These are phyloP conservation scores for Limosa lapponica DNA, from an alignment of 2,797 vertebrate genomes.

Conservation along the genomic window DNA sequence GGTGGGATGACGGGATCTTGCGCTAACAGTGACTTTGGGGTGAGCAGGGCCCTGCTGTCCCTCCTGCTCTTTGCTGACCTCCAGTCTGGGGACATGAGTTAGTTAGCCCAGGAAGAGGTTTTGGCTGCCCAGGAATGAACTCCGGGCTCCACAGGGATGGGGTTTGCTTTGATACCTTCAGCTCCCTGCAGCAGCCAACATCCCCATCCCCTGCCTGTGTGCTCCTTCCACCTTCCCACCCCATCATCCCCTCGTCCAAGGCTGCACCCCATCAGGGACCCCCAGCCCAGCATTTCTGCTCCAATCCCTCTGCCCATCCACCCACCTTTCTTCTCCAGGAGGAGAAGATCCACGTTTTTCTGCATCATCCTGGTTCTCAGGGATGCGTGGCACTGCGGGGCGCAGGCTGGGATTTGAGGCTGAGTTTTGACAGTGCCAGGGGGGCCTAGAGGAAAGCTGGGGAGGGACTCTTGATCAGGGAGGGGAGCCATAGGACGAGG, in stretches of 20 bases:
- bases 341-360: background rate
- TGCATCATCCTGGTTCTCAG: background rate
- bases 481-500: background rate
- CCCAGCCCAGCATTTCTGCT: background rate
- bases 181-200: background rate
- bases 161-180: background rate
- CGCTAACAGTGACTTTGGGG: background rate
- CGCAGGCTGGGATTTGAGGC: accelerated
- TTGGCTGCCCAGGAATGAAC: background rate
- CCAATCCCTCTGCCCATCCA: background rate
- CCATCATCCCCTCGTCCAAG: background rate
- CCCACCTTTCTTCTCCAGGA: background rate
- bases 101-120: background rate
- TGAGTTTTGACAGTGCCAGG: background rate
- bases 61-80: background rate
- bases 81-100: background rate
- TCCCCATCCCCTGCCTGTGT: background rate
- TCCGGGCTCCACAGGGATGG: background rate
- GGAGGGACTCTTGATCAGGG: background rate
- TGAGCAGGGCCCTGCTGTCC: background rate
- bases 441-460: background rate
- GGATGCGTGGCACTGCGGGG: accelerated
- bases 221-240: background rate
- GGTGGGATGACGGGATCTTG: accelerated
- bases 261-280: no score